Base-by-base conservation (phyloP, 1,140 invertebrate species). In the Drosophila insularis region DNA sequence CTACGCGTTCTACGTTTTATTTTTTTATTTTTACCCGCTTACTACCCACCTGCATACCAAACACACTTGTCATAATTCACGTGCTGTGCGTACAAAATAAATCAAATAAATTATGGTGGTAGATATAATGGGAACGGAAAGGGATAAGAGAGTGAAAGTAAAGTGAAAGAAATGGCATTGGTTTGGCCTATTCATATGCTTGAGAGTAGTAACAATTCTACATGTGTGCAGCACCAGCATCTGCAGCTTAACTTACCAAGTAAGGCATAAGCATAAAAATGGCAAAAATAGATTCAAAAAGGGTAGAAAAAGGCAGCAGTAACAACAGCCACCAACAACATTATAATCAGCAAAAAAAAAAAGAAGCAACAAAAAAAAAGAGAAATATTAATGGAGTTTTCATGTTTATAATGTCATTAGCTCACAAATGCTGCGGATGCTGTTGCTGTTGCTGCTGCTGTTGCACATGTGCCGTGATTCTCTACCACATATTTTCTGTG, bases 341-440 rank as follows among this genome's bases (percentile, higher is more conserved):
- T 90, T 68, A 90, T 85, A 78, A 84, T 80, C 69, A 81, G 71
- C 67, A 78, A 43, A 43, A 17, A 43, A 43, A 21, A 11, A 8
- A 1, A 19, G 21, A 21, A 21, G 21, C 21, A 21, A 27, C 4
- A 21, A 50, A 50, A 17, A 19, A 19, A 21, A 3, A 50, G 17
- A 50, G 17, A 50, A 78, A 90, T 90, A 90, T 90, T 90, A 90
- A 90, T 90, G 86, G 86, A 90, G 79, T 90, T 90, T 90, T 90
- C 86, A 87, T 90, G 86, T 90, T 86, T 90, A 90, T 90, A 90
- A 90, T 90, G 87, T 90, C 86, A 90, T 90, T 90, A 90, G 86
- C 86, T 90, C 73, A 82, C 76, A 89, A 90, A 90, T 86, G 78
- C 72, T 80, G 80, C 71, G 70, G 80, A 78, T 76, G 74, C 64